These are phyloP conservation scores for Brachymystax lenok DNA, from an alignment of 2,797 vertebrate genomes.

Conservation along the genomic window DNA sequence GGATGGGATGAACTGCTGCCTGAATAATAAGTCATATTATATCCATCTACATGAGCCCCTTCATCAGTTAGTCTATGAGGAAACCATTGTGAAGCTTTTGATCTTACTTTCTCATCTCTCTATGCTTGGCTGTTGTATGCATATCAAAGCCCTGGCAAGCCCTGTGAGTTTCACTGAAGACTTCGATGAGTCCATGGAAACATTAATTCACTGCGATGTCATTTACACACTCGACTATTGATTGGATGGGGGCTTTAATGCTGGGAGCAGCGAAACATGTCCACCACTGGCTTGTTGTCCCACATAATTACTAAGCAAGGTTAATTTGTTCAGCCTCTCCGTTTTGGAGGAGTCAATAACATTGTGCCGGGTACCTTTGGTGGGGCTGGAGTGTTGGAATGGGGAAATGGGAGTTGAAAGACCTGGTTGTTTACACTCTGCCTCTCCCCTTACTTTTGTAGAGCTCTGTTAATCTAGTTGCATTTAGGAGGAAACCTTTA, in stretches of 20 bases:
- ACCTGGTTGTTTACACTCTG: neutral
- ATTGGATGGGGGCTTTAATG: constrained; percentile 17
- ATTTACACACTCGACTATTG: constrained; percentile 33
- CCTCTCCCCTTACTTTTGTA: neutral
- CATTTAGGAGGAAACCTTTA: neutral
- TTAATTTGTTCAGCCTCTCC: constrained; percentile 36
- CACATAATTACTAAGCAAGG: constrained; percentile 31
- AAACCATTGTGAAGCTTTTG: too few relatives aligned
- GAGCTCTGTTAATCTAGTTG: neutral
- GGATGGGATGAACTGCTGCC: too few relatives aligned
- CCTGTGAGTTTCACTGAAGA: neutral
- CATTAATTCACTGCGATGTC: constrained; percentile 24
- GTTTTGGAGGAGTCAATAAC: constrained; percentile 1
- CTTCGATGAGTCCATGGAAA: constrained; percentile 24
- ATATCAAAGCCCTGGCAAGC: constrained; percentile 14
- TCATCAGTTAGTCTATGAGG: too few relatives aligned
- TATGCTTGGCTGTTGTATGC: neutral
- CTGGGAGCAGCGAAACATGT: constrained; percentile 33
- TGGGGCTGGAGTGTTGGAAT: too few relatives aligned
- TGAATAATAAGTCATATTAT: too few relatives aligned
- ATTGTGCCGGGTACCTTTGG: too few relatives aligned
- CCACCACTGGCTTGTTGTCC: constrained; percentile 13
- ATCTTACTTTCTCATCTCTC: constrained; percentile 18
- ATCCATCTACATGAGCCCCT: too few relatives aligned
- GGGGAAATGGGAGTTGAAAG: neutral